Evolutionary conservation across 2,113 vertebrate genomes (phyloP).

Genomic region (Pseudolaguvia tuberculata): DNA sequence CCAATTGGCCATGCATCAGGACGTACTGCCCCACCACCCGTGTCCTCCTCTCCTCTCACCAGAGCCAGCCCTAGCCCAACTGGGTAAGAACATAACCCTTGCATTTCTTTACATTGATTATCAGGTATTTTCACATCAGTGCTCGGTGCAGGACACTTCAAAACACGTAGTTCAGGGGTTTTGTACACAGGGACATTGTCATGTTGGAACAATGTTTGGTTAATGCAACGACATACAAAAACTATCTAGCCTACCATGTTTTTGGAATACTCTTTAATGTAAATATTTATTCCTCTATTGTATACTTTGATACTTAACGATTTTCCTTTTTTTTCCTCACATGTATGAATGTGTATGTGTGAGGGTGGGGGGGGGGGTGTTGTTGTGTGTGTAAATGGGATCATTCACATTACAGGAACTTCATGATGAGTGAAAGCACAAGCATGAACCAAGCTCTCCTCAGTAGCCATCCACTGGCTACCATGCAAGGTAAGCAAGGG

Average conservation of each 20-base stretch:
- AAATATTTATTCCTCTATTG: not conserved
- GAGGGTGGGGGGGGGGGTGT: constrained; percentile 34
- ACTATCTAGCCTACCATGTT: no score
- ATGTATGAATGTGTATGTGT: constrained; percentile 35
- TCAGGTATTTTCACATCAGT: not conserved
- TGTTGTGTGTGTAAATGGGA: constrained; percentile 35
- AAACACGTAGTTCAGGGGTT: no score
- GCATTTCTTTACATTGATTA: not conserved
- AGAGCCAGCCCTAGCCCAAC: constrained; percentile 79
- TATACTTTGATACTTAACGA: not conserved
- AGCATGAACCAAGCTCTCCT: constrained; percentile 84
- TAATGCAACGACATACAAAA: no score
- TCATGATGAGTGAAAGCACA: constrained; percentile 84
- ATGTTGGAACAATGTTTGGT: no score
- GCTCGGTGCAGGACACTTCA: no score
- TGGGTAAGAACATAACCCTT: constrained; percentile 68
- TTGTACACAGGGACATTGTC: no score
- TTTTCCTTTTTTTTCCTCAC: constrained; percentile 30
- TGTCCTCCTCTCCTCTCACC: constrained; percentile 77
- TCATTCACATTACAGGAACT: constrained; percentile 74
- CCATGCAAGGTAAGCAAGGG: constrained; percentile 84
- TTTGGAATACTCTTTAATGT: not conserved
- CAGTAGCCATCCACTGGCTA: constrained; percentile 82
- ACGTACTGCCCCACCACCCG: constrained; percentile 73
- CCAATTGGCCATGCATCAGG: constrained; percentile 70